Evolutionary conservation across 1,140 invertebrate species (phyloP), one percentile per base, ranked within the genome.

Genomic region (Antheraea mylitta): DNA sequence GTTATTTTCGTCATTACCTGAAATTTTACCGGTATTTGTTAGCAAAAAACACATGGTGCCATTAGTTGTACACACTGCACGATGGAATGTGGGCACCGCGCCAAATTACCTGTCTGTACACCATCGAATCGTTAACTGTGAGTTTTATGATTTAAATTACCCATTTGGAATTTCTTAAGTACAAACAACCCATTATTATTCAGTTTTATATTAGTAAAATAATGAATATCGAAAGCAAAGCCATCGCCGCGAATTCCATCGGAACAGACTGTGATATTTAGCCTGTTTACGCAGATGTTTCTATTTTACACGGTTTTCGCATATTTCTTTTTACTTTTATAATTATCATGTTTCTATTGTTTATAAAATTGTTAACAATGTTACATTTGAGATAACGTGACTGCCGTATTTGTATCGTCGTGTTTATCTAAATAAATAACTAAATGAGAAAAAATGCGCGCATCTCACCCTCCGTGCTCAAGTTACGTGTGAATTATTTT

Each of bases 61-160:
- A 80, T 82, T 78, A 79, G 79, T 71, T 68, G 73, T 72, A 75
- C 79, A 81, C 79, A 80, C 77, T 73, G 68, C 70, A 69, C 68
- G 18, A 9, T 66, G 80, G 83, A 83, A 85, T 87, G 79, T 84
- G 79, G 85, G 85, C 83, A 83, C 2, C 73, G 61, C 64, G 81
- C 85, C 85, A 87, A 85, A 83, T 82, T 81, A 85, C 83, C 77
- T 80, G 77, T 75, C 72, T 75, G 73, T 76, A 69, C 38, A 64
- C 70, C 66, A 75, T 75, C 68, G 66, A 72, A 67, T 75, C 66
- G 73, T 80, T 78, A 80, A 77, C 73, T 69, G 64, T 68, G 65
- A 76, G 72, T 79, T 75, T 78, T 85, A 78, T 81, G 78, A 81
- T 81, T 82, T 80, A 81, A 75, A 68, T 64, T 72, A 58, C 64